These are phyloP conservation scores for Noctua fimbriata DNA, from an alignment of 2,888 invertebrate species.

Conservation along the genomic window DNA sequence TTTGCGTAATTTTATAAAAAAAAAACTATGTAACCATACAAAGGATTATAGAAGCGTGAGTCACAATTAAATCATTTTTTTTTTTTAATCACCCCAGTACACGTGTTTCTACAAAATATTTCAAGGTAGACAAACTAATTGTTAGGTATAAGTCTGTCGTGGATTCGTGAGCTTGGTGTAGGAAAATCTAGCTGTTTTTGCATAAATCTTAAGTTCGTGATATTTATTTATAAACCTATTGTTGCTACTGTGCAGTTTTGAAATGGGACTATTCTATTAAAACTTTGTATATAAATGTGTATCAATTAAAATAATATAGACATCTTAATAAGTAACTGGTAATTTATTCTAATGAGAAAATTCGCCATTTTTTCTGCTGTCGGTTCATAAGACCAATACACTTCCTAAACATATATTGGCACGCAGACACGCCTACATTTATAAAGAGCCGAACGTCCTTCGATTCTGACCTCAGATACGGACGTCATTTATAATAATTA, in stretches of 20 bases:
- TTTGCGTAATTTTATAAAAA: background rate
- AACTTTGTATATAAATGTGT: background rate
- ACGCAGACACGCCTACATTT: slow-evolving; percentile 1
- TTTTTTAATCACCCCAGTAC: background rate
- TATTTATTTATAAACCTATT: slow-evolving; percentile 17
- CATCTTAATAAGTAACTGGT: background rate
- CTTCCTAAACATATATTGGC: background rate
- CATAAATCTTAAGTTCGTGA: slow-evolving; percentile 21
- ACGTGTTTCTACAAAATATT: slow-evolving; percentile 5
- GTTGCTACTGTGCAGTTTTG: background rate
- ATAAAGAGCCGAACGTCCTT: background rate
- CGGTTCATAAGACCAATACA: background rate
- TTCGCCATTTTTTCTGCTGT: background rate
- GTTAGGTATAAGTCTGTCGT: background rate
- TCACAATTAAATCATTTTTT: background rate
- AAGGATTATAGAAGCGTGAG: slow-evolving; percentile 1
- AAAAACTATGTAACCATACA: background rate
- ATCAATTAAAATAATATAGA: background rate
- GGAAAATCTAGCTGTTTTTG: slow-evolving; percentile 26
- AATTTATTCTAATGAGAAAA: background rate
- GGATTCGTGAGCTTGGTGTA: slow-evolving; percentile 33
- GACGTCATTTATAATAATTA: background rate
- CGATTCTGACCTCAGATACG: background rate
- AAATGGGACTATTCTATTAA: background rate
- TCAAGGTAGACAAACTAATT: slow-evolving; percentile 10